These are phyloP conservation scores for Macropis europaea DNA, from an alignment of 2,888 invertebrate species.

Conservation along the genomic window DNA sequence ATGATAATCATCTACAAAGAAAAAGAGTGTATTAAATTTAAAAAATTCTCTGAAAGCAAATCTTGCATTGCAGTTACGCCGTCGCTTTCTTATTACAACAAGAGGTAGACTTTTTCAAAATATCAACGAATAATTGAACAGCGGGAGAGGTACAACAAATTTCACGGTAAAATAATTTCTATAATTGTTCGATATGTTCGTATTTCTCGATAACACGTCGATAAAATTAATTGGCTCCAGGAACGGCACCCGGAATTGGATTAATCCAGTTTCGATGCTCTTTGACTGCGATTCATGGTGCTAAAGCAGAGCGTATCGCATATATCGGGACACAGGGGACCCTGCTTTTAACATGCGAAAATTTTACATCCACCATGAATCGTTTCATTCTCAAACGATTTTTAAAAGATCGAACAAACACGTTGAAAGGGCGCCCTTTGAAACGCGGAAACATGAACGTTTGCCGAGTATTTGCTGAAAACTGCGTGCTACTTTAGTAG, in stretches of 20 bases:
- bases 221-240: slow-evolving; percentile 8
- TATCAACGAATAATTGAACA: too few species aligned
- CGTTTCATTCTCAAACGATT: slow-evolving; percentile 20
- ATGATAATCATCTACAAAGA: too few species aligned
- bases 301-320: not conserved
- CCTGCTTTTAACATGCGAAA: not conserved
- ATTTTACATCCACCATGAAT: not conserved
- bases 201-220: not conserved
- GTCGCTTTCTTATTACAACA: too few species aligned
- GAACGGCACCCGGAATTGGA: slow-evolving; percentile 2
- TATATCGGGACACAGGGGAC: not conserved
- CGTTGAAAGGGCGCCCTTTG: slow-evolving; percentile 4
- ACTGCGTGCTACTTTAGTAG: slow-evolving; percentile 19
- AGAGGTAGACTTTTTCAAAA: too few species aligned
- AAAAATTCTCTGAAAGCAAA: too few species aligned
- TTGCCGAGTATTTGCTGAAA: slow-evolving; percentile 10
- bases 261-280: slow-evolving; percentile 25
- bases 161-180: not conserved
- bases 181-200: not conserved
- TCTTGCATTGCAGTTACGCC: too few species aligned
- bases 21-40: too few species aligned
- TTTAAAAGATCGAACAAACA: slow-evolving; percentile 10
- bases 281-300: slow-evolving; percentile 6
- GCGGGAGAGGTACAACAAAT: too few species aligned
- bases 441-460: slow-evolving; percentile 12